Percentiles rank a stretch among this genome's conserved stretches.
phyloP scores from a whole-genome alignment of 2,888 invertebrate genomes.

The Drosophila pegasa region DNA sequence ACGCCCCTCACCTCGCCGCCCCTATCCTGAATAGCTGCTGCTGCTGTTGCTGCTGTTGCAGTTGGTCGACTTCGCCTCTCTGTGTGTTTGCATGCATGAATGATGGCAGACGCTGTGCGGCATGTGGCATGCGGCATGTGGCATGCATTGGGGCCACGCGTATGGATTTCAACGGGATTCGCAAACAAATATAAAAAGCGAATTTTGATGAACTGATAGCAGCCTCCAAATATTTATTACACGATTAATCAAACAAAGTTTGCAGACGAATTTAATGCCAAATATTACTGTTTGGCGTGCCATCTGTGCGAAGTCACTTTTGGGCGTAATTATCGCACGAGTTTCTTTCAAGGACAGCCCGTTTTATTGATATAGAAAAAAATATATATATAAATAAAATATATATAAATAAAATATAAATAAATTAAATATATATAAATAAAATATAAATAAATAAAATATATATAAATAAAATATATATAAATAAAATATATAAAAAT shows the following conservation, averaged over 20 bases:
- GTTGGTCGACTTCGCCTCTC: constrained; percentile 15
- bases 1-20: background rate
- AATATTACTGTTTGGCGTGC: background rate
- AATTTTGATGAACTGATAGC: constrained; percentile 51
- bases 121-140: constrained; percentile 16
- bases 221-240: constrained; percentile 35
- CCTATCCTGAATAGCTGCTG: background rate
- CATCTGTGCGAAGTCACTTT: too few species aligned
- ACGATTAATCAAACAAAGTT: constrained; percentile 42
- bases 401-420: too few species aligned
- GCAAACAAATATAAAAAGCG: constrained; percentile 51
- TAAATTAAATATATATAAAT: too few species aligned
- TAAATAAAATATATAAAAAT: too few species aligned
- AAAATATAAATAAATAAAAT: too few species aligned
- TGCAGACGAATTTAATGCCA: background rate
- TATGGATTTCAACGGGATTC: constrained; percentile 52
- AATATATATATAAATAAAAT: too few species aligned
- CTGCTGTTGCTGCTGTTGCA: constrained; percentile 2
- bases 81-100: constrained; percentile 36
- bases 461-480: too few species aligned
- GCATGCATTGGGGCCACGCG: constrained; percentile 32
- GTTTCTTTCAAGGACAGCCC: too few species aligned
- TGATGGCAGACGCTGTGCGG: constrained; percentile 35
- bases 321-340: too few species aligned
- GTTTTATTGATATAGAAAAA: too few species aligned